phyloP scores from a whole-genome alignment of 2,113 vertebrate genomes.

The Hystrix cristata region DNA sequence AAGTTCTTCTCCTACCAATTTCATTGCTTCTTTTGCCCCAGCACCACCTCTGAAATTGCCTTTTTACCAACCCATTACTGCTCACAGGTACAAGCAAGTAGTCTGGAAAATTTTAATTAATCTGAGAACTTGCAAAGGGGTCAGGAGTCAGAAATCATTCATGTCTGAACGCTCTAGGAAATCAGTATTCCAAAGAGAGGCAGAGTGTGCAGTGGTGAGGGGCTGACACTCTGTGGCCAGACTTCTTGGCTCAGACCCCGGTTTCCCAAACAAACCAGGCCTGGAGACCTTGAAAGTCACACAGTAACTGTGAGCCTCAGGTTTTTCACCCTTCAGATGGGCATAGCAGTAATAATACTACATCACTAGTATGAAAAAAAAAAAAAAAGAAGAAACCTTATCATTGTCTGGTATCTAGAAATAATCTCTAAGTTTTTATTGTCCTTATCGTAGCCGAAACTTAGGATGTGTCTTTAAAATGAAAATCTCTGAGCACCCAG shows the following conservation, averaged over 20 bases:
- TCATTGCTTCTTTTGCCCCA: neutral
- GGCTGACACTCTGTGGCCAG: too few species aligned
- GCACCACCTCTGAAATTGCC: neutral
- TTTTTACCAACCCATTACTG: neutral
- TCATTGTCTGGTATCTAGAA: neutral
- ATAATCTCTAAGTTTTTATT: neutral
- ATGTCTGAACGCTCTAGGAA: neutral
- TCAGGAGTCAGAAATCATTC: neutral
- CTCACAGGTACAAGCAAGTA: neutral
- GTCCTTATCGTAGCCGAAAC: neutral
- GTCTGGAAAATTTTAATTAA: neutral
- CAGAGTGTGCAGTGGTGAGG: accelerated
- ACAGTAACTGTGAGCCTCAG: neutral
- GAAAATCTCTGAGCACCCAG: neutral
- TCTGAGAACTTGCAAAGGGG: slow-evolving; percentile 51
- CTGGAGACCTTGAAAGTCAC: neutral
- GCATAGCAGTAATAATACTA: neutral
- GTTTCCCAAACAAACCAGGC: neutral
- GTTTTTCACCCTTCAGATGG: neutral
- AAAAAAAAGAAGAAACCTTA: neutral
- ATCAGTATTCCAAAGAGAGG: neutral
- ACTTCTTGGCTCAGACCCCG: neutral
- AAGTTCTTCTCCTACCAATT: neutral
- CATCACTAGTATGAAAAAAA: neutral
- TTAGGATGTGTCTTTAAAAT: neutral